phyloP scores from a whole-genome alignment of 2,888 invertebrate genomes.

The Tortricodes alternella region DNA sequence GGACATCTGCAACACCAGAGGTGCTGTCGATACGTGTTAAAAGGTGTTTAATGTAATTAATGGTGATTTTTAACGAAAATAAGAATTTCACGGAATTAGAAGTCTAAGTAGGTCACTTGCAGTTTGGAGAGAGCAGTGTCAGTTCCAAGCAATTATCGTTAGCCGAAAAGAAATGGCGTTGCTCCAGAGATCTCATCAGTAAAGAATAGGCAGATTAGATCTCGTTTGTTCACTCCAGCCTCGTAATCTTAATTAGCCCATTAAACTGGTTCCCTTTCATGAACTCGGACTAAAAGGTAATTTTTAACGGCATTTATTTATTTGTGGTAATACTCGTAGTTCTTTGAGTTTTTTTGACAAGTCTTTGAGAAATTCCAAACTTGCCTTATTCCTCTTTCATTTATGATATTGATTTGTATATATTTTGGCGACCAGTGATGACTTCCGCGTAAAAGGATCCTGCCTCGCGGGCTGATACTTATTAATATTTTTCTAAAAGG shows the following conservation, averaged over 20 bases:
- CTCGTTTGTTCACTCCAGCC: slow-evolving; percentile 56
- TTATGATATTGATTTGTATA: not conserved
- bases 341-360: too few relatives aligned
- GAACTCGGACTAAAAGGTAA: slow-evolving; percentile 22
- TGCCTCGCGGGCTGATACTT: not conserved
- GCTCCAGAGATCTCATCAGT: slow-evolving; percentile 31
- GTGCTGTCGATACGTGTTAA: too few relatives aligned
- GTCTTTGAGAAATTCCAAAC: not conserved
- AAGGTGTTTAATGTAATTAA: too few relatives aligned
- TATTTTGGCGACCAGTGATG: not conserved
- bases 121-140: slow-evolving; percentile 27
- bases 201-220: slow-evolving; percentile 52
- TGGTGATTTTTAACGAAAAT: too few relatives aligned
- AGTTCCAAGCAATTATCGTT: slow-evolving; percentile 28
- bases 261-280: slow-evolving; percentile 42
- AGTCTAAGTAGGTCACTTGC: not conserved
- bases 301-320: slow-evolving; percentile 5
- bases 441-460: not conserved
- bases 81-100: not conserved
- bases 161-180: slow-evolving; percentile 29
- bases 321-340: not conserved
- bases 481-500: not conserved
- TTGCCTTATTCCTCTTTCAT: not conserved
- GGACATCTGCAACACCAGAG: too few relatives aligned
- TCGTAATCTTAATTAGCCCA: slow-evolving; percentile 60